A percentile compares a stretch with the other conserved stretches of the same genome.
Evolutionary conservation across 1,140 invertebrate species (phyloP).

Genomic region (Littorina saxatilis): DNA sequence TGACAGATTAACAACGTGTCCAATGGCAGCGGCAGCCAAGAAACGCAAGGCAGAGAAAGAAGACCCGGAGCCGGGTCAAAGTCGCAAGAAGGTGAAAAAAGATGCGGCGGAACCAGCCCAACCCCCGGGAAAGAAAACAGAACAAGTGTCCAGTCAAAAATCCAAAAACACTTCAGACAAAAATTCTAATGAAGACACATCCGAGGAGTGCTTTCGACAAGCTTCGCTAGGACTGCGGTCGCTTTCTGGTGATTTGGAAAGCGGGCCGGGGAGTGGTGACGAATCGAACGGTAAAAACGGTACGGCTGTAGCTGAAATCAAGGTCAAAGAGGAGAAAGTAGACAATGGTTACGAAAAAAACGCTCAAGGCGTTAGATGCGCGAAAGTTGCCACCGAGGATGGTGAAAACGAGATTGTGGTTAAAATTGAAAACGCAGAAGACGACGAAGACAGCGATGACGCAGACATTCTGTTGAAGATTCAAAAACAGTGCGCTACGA

Average conservation of each 20-base stretch:
- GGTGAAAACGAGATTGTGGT: slow-evolving; percentile 22
- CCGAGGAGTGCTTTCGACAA: slow-evolving; percentile 88
- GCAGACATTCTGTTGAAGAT: slow-evolving; percentile 78
- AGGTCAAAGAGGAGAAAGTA: slow-evolving; percentile 43
- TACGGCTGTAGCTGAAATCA: slow-evolving; percentile 22
- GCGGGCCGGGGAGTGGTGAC: slow-evolving; percentile 15
- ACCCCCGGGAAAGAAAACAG: background rate
- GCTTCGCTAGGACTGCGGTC: slow-evolving; percentile 90
- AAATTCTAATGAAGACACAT: slow-evolving; percentile 78
- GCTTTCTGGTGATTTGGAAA: slow-evolving; percentile 80
- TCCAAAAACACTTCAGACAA: slow-evolving; percentile 24
- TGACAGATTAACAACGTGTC: slow-evolving; percentile 61
- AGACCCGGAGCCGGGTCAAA: slow-evolving; percentile 21
- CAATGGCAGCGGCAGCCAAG: slow-evolving; percentile 61
- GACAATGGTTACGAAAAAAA: slow-evolving; percentile 32
- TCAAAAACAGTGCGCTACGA: slow-evolving; percentile 77
- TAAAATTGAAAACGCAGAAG: slow-evolving; percentile 5
- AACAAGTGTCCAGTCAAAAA: slow-evolving; percentile 8
- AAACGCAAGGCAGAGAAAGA: slow-evolving; percentile 49
- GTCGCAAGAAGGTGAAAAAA: slow-evolving; percentile 19
- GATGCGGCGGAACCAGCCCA: background rate
- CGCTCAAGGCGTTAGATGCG: background rate
- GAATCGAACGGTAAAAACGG: slow-evolving; percentile 23
- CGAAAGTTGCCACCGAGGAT: slow-evolving; percentile 29
- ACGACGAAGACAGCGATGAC: slow-evolving; percentile 60